Evolutionary conservation across 2,888 invertebrate genomes (phyloP), one percentile per base, ranked within the genome.

Genomic region (Macaria notata): DNA sequence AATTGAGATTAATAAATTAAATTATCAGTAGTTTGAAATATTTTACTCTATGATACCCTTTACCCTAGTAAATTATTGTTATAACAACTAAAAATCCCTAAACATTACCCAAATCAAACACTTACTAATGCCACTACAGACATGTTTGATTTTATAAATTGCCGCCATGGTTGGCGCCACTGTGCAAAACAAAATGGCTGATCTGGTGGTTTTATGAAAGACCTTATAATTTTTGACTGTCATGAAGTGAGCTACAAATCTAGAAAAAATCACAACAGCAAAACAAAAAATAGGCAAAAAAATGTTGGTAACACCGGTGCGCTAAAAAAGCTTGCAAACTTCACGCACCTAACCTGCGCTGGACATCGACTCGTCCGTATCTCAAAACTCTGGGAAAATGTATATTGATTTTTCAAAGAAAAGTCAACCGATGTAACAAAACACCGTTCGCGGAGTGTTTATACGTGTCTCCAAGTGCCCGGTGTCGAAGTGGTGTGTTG

Each of bases 271-370:
- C 91, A 88, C 90, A 91, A 89, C 89, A 90, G 80, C 81, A 86
- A 86, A 90, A 87, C 86, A 91, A 92, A 88, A 92, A 92, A 89
- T 88, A 78, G 85, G 84, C 88, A 92, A 92, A 92, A 91, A 92
- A 90, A 87, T 85, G 88, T 84, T 92, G 92, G 92, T 92, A 92
- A 92, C 92, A 92, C 92, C 89, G 91, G 86, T 88, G 91, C 89
- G 92, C 92, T 92, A 92, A 92, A 92, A 92, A 92, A 92, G 92
- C 92, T 92, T 90, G 92, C 92, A 92, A 92, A 92, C 92, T 92
- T 92, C 92, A 92, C 88, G 92, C 90, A 89, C 86, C 85, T 90
- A 90, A 91, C 89, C 92, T 92, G 92, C 92, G 92, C 92, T 92
- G 92, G 92, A 92, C 92, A 91, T 92, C 92, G 91, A 92, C 92